phyloP scores from a whole-genome alignment of 2,888 invertebrate species.

The Aphrophora alni region DNA sequence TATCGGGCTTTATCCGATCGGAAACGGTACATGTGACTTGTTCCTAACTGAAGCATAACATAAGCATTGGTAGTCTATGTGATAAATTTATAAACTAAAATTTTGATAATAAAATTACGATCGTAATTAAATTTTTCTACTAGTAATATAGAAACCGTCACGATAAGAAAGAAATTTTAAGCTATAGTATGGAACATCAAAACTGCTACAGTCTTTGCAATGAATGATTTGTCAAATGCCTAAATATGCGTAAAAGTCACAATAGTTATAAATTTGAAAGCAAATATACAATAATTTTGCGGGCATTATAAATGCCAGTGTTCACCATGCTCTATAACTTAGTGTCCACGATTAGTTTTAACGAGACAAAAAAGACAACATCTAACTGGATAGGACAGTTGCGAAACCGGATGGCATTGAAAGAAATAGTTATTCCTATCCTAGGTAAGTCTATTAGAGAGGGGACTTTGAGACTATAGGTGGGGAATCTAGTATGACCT shows the following conservation, averaged over 20 bases:
- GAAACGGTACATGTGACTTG: too few species aligned
- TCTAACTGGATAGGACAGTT: conserved; percentile 6
- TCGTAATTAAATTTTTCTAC: too few species aligned
- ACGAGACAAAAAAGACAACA: conserved; percentile 1
- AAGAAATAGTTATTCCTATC: conserved; percentile 9
- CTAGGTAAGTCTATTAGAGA: conserved; percentile 9
- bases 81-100: too few species aligned
- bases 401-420: conserved; percentile 9
- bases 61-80: too few species aligned
- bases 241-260: background rate
- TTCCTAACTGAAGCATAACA: too few species aligned
- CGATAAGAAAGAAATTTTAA: too few species aligned
- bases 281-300: background rate
- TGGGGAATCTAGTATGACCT: conserved; percentile 6
- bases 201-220: background rate
- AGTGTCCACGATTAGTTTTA: background rate
- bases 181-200: background rate
- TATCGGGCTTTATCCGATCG: too few species aligned
- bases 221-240: background rate
- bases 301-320: background rate
- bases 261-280: background rate
- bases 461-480: background rate
- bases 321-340: background rate
- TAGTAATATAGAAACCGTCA: too few species aligned
- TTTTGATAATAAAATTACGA: too few species aligned